Evolutionary conservation across 1,140 invertebrate genomes (phyloP), one percentile per base, ranked within the genome.

Genomic region (Calephelis virginiensis): DNA sequence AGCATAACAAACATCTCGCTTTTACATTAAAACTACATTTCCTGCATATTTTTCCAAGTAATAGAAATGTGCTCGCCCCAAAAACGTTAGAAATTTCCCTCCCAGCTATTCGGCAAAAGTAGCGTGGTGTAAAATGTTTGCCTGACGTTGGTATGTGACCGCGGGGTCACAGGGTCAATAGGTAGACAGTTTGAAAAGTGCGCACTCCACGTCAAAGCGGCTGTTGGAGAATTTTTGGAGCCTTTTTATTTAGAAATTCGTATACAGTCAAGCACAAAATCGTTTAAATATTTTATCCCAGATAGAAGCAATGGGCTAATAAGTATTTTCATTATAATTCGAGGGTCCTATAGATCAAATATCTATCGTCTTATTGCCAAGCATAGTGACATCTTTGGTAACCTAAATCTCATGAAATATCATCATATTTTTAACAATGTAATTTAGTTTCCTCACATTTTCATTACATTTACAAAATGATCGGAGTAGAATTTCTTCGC

Each of bases 111-210:
- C 17, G 45, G 59, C 49, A 66, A 28, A 67, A 71, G 74, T 74
- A 66, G 67, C 70, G 64, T 71, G 67, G 66, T 40, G 73, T 67
- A 69, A 71, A 71, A 72, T 61, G 68, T 63, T 69, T 72, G 50
- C 49, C 53, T 59, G 63, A 67, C 67, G 50, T 63, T 61, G 67
- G 70, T 62, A 68, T 67, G 68, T 73, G 68, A 70, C 74, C 67
- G 68, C 49, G 65, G 60, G 73, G 59, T 77, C 75, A 73, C 60
- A 67, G 61, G 73, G 75, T 77, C 71, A 72, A 71, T 56, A 76
- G 53, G 53, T 59, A 59, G 72, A 74, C 70, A 74, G 60, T 66
- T 74, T 68, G 65, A 53, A 71, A 56, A 56, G 53, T 56, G 53
- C 53, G 53, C 53, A 56, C 53, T 56, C 53, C 48, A 56, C 63